Conservation (phyloP, 2,888 invertebrate species). For the Agrilus cyanescens region DNA sequence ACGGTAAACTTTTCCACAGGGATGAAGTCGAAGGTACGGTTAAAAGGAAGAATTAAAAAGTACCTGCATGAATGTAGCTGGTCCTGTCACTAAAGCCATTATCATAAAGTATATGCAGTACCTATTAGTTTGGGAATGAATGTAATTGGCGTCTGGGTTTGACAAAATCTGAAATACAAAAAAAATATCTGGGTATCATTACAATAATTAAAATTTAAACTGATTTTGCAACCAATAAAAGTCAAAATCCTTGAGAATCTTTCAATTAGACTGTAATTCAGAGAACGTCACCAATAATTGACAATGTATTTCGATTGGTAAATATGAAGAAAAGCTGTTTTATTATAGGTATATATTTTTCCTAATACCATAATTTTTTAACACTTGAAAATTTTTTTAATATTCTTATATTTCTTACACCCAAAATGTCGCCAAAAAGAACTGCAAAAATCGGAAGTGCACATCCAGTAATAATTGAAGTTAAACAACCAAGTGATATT, state of each 20-base stretch:
- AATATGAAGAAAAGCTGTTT: too few species aligned
- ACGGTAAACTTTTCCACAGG: too few species aligned
- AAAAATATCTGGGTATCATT: background rate
- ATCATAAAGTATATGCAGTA: slow-evolving; percentile 55
- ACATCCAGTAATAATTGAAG: slow-evolving; percentile 53
- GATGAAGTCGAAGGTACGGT: too few species aligned
- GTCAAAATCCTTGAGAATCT: too few species aligned
- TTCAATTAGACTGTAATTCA: too few species aligned
- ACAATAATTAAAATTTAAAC: background rate
- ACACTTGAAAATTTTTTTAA: too few species aligned
- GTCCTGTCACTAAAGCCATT: slow-evolving; percentile 51
- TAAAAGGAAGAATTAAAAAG: slow-evolving; percentile 10
- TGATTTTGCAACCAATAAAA: slow-evolving; percentile 5
- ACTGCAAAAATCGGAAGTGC: slow-evolving; percentile 62
- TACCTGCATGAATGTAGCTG: slow-evolving; percentile 56
- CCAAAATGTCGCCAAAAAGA: slow-evolving; percentile 59
- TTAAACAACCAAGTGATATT: slow-evolving; percentile 46
- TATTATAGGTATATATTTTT: too few species aligned
- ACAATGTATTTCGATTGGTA: too few species aligned
- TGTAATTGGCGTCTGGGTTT: slow-evolving; percentile 37
- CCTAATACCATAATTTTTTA: too few species aligned
- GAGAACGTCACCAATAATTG: too few species aligned
- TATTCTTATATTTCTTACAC: slow-evolving; percentile 40
- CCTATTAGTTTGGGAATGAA: slow-evolving; percentile 44
- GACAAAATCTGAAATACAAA: slow-evolving; percentile 37